A percentile compares a stretch with the other conserved stretches of the same genome.
These are phyloP conservation scores for Chydorus sphaericus DNA, from an alignment of 2,888 invertebrate species.

Conservation along the genomic window DNA sequence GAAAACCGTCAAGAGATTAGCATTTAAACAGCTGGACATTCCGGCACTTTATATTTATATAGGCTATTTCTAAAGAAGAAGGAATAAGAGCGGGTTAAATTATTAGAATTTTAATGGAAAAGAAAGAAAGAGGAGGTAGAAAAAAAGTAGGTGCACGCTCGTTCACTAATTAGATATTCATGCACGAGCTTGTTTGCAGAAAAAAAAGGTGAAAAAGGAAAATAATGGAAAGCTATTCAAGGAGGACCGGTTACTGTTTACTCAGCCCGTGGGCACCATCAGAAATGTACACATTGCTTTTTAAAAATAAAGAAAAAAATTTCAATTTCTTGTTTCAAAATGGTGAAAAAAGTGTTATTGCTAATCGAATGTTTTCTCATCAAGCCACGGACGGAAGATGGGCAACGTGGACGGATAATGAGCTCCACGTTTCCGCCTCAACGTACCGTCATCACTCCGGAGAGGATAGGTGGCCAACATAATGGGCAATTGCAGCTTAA, in stretches of 20 bases:
- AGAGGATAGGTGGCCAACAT: slow-evolving; percentile 83
- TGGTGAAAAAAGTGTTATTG: no score
- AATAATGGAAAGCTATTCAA: not conserved
- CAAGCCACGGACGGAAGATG: slow-evolving; percentile 76
- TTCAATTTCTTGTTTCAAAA: not conserved
- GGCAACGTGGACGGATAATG: slow-evolving; percentile 85
- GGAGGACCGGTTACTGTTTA: not conserved
- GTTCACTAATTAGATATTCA: no score
- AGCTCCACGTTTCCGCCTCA: slow-evolving; percentile 53
- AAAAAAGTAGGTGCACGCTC: no score
- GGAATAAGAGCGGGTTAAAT: no score
- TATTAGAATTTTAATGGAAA: no score
- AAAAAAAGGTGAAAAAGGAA: not conserved
- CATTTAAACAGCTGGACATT: no score
- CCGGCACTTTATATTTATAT: no score
- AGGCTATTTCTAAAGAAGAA: no score
- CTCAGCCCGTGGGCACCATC: not conserved
- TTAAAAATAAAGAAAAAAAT: not conserved
- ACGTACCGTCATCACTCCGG: slow-evolving; percentile 35
- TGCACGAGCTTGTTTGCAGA: no score
- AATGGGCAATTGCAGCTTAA: slow-evolving; percentile 80
- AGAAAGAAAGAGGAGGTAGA: no score
- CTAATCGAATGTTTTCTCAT: slow-evolving; percentile 47
- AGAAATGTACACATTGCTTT: no score
- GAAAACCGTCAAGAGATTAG: no score